A percentile compares a stretch with the other conserved stretches of the same genome.
Evolutionary conservation across 2,888 invertebrate species (phyloP).

Genomic region (Lithophane semibrunnea): DNA sequence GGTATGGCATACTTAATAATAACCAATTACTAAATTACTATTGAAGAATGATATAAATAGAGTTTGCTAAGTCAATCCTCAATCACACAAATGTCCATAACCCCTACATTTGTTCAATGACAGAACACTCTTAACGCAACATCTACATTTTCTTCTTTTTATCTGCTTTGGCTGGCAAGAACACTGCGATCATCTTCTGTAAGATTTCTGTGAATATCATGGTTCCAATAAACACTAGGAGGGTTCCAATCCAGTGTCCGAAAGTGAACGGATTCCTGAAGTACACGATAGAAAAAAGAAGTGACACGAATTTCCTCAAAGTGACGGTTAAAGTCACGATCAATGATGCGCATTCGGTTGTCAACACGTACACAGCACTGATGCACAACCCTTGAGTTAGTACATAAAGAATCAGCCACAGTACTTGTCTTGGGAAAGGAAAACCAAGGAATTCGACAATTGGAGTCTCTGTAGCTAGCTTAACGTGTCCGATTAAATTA

Average conservation of each 20-base stretch:
- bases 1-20: conserved; percentile 19
- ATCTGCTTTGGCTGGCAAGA: conserved; percentile 77
- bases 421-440: conserved; percentile 92
- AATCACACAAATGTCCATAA: not conserved
- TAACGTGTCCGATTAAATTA: conserved; percentile 94
- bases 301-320: conserved; percentile 97
- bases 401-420: conserved; percentile 95
- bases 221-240: conserved; percentile 97
- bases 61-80: conserved; percentile 7
- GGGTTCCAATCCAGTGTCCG: conserved; percentile 97
- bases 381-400: conserved; percentile 98
- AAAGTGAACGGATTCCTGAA: conserved; percentile 98
- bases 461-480: conserved; percentile 93
- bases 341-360: conserved; percentile 97
- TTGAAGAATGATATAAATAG: conserved; percentile 1
- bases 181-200: conserved; percentile 85
- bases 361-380: conserved; percentile 97
- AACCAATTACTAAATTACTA: not conserved
- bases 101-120: conserved; percentile 15
- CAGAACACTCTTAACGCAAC: conserved; percentile 34
- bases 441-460: conserved; percentile 91
- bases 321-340: conserved; percentile 99
- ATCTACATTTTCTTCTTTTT: conserved; percentile 82
- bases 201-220: conserved; percentile 96
- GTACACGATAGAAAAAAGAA: conserved; percentile 98